Conservation (phyloP, 2,797 vertebrate species). For the Acipenser oxyrinchus region DNA sequence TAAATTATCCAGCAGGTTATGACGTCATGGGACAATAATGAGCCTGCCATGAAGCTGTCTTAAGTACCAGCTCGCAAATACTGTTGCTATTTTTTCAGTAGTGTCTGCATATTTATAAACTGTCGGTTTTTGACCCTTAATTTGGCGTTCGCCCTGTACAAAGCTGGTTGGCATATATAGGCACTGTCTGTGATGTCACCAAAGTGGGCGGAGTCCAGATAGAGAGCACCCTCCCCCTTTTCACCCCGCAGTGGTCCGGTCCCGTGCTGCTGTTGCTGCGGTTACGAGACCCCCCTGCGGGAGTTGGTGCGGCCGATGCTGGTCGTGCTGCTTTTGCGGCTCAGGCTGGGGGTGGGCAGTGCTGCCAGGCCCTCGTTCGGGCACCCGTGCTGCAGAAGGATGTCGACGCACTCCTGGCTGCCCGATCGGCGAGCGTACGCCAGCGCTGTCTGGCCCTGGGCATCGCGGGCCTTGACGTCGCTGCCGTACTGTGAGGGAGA, state of each 20-base stretch:
- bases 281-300: conserved; percentile 58
- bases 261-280: conserved; percentile 1
- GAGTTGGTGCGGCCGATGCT: conserved; percentile 78
- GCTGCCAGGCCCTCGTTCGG: conserved; percentile 68
- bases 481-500: conserved; percentile 68
- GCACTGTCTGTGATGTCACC: no score
- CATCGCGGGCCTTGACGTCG: conserved; percentile 74
- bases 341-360: conserved; percentile 65
- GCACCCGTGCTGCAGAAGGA: conserved; percentile 84
- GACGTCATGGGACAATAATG: no score
- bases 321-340: conserved; percentile 80
- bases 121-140: no score
- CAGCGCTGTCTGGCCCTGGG: conserved; percentile 72
- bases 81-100: no score
- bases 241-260: background rate
- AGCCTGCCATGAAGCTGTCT: no score
- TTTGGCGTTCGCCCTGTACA: no score
- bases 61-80: no score
- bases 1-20: no score
- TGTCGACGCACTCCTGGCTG: conserved; percentile 79
- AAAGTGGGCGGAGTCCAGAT: conserved; percentile 39
- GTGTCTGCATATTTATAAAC: no score
- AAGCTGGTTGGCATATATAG: no score
- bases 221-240: conserved; percentile 6
- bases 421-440: conserved; percentile 70